A percentile compares a stretch with the other conserved stretches of the same genome.
phyloP scores from a whole-genome alignment of 2,888 invertebrate species.

The Caradrina clavipalpis region DNA sequence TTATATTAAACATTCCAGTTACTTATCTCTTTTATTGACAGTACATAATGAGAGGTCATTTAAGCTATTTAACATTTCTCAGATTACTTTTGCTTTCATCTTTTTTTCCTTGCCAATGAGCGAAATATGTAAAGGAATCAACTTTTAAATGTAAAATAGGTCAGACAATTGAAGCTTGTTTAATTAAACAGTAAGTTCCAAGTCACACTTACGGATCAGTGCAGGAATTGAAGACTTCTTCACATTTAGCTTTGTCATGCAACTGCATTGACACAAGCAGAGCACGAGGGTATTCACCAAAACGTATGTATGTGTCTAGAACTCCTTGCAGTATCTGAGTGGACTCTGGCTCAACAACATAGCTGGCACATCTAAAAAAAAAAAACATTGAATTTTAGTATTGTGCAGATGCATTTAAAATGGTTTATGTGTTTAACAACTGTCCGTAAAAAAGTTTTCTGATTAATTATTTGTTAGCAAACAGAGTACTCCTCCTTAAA shows the following conservation, averaged over 20 bases:
- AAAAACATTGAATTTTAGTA: not conserved
- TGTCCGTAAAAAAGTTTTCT: too few relatives aligned
- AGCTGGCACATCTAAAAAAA: slow-evolving; percentile 96
- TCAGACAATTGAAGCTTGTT: too few relatives aligned
- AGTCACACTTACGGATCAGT: slow-evolving; percentile 93
- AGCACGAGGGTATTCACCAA: slow-evolving; percentile 97
- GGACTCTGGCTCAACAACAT: slow-evolving; percentile 98
- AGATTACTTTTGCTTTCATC: too few relatives aligned
- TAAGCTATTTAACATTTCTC: too few relatives aligned
- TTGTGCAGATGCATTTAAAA: too few relatives aligned
- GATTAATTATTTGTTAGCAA: not conserved
- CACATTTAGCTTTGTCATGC: slow-evolving; percentile 95
- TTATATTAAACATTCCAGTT: too few relatives aligned
- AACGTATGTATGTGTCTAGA: slow-evolving; percentile 96
- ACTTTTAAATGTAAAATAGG: too few relatives aligned
- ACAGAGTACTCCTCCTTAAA: not conserved
- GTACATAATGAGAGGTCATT: too few relatives aligned
- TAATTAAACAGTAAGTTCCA: not conserved
- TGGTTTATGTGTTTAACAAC: too few relatives aligned
- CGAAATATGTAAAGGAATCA: too few relatives aligned
- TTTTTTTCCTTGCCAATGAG: too few relatives aligned
- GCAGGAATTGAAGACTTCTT: slow-evolving; percentile 96
- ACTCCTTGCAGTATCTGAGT: slow-evolving; percentile 95
- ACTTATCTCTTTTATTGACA: too few relatives aligned
- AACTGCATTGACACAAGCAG: slow-evolving; percentile 97